Base-by-base conservation (phyloP, 2,113 vertebrate genomes). In the Oryzias curvinotus region DNA sequence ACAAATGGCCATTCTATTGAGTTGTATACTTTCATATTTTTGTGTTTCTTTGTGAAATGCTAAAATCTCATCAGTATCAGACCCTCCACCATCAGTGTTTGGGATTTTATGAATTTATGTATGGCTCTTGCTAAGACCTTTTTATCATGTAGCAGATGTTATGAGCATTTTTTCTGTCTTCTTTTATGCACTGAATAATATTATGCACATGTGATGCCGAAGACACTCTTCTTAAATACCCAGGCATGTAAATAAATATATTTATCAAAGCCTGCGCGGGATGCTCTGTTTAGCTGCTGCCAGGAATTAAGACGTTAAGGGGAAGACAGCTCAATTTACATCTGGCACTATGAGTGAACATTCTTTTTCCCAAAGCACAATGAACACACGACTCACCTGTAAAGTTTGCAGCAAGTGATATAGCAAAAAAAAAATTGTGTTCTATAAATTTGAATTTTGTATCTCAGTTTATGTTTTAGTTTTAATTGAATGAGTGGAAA, bases 31-130 rank as follows among this genome's bases (percentile, higher is more conserved):
- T 78, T 78, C 73, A 86, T 80, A 89, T 83, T 88, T 90, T 86
- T 89, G 75, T 70, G 50, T 75, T 66, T 36, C 68, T 84, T 86
- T 77, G 54, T 80, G 51, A 80, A 82, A 89, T 88, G 82, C 85
- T 83, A 88, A 90, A 76, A 83, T 70, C 72, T 59, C 60, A 89
- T 90, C 90, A 90, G 75, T 82, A 89, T 89, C 85, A 85, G 41
- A n/a, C 68, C 61, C 53, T 52, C 45, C 71, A 81, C 80, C 85
- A 84, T 87, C 71, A 53, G 57, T 80, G 75, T 87, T 88, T 83
- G 68, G 78, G 78, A 85, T 86, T 88, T 88, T 30, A 77, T 78
- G 74, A 73, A 83, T 85, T 78, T 73, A 88, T 67, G 61, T 84
- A 80, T 48, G 25, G 43, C 63, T 79, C 71, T 83, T 58, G 73